Conservation (phyloP, 2,888 invertebrate genomes). For the Lydus trimaculatus region DNA sequence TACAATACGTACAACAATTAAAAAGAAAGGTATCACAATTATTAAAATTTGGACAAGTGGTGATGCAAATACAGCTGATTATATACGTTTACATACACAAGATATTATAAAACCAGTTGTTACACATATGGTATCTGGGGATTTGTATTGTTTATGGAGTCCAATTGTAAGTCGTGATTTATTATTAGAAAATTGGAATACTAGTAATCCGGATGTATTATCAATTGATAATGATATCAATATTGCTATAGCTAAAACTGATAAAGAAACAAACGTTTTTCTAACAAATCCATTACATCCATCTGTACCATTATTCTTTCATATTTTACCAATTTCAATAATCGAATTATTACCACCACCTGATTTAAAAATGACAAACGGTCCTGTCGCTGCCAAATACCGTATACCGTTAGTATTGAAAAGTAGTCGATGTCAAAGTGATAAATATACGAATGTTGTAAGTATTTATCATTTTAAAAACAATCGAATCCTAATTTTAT, state of each 20-base stretch:
- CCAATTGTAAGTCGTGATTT: slow-evolving; percentile 58
- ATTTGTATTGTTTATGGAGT: slow-evolving; percentile 64
- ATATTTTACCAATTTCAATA: slow-evolving; percentile 48
- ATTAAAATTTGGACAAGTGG: slow-evolving; percentile 62
- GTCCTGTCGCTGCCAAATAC: slow-evolving; percentile 38
- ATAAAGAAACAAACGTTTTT: slow-evolving; percentile 49
- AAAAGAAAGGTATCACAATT: slow-evolving; percentile 63
- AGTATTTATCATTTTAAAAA: too few relatives aligned
- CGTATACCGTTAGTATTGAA: slow-evolving; percentile 50
- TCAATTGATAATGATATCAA: slow-evolving; percentile 54
- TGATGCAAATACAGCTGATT: slow-evolving; percentile 55
- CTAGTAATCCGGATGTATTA: slow-evolving; percentile 54
- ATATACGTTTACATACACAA: slow-evolving; percentile 57
- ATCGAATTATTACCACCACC: slow-evolving; percentile 46
- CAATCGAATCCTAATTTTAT: background rate
- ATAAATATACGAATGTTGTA: slow-evolving; percentile 50
- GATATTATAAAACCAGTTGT: slow-evolving; percentile 56
- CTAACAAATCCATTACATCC: slow-evolving; percentile 54
- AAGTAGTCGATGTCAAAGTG: slow-evolving; percentile 44
- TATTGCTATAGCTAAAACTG: slow-evolving; percentile 53
- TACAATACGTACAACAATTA: slow-evolving; percentile 60
- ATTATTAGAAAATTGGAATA: slow-evolving; percentile 55
- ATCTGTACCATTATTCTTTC: slow-evolving; percentile 50
- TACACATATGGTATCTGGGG: slow-evolving; percentile 62
- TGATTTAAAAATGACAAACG: slow-evolving; percentile 49